phyloP scores from a whole-genome alignment of 2,113 vertebrate genomes.

The Rhea pennata region DNA sequence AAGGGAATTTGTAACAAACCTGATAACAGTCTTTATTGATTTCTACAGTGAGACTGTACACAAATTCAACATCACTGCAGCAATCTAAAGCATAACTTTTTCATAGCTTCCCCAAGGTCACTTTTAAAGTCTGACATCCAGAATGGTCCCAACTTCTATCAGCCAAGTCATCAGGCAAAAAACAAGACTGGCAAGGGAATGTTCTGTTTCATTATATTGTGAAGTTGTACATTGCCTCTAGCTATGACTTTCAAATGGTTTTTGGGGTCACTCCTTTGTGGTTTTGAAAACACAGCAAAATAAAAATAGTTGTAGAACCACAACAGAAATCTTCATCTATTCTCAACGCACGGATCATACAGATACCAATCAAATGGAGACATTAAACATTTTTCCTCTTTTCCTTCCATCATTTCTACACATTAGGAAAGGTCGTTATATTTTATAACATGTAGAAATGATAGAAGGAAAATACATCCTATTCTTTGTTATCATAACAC shows the following conservation, averaged over 20 bases:
- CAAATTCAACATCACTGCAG: neutral
- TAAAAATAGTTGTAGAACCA: conserved; percentile 28
- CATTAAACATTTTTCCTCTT: neutral
- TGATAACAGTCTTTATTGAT: neutral
- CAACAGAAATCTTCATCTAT: neutral
- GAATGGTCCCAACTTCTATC: neutral
- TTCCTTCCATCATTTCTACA: neutral
- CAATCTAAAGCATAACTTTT: neutral
- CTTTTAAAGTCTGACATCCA: neutral
- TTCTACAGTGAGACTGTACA: neutral
- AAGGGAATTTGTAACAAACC: neutral
- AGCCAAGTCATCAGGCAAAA: neutral
- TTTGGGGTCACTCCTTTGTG: conserved; percentile 26
- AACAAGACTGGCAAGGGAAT: neutral
- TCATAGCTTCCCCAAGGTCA: neutral
- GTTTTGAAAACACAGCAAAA: neutral
- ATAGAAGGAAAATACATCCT: neutral
- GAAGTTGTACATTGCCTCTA: neutral
- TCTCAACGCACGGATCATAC: neutral
- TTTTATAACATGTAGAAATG: neutral
- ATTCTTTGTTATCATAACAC: neutral
- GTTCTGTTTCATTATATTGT: neutral
- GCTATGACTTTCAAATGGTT: conserved; percentile 1
- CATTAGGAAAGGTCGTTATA: neutral
- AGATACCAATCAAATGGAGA: neutral